phyloP scores from a whole-genome alignment of 2,113 vertebrate genomes.

The Archocentrus centrarchus region DNA sequence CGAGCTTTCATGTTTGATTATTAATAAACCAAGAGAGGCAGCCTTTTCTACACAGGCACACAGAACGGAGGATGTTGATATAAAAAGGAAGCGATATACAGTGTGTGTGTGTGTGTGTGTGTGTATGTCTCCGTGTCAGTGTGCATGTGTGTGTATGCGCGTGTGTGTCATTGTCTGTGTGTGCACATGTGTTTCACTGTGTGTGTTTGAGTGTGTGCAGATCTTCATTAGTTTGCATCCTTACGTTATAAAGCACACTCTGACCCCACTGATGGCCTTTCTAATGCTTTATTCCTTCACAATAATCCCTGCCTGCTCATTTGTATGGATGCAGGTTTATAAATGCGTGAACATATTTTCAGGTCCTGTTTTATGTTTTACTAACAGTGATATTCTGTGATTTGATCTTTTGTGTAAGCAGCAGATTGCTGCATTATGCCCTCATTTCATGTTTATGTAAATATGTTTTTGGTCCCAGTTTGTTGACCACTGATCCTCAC shows the following conservation, averaged over 20 bases:
- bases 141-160: not conserved
- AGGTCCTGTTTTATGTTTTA: not conserved
- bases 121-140: not conserved
- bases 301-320: not conserved
- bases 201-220: not conserved
- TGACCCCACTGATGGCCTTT: not conserved
- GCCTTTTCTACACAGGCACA: not conserved
- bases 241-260: not conserved
- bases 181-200: too few species aligned
- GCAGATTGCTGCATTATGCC: too few species aligned
- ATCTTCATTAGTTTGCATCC: not conserved
- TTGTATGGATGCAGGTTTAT: not conserved
- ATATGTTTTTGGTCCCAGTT: too few species aligned
- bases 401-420: too few species aligned
- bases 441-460: not conserved
- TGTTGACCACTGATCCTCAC: too few species aligned
- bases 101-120: not conserved
- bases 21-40: slow-evolving; percentile 13
- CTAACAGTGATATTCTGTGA: not conserved
- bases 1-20: slow-evolving; percentile 21
- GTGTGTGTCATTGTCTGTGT: not conserved
- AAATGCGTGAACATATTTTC: not conserved
- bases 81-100: not conserved
- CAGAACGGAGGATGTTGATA: not conserved
- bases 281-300: not conserved